phyloP scores from a whole-genome alignment of 2,113 vertebrate genomes.

The Ciconia boyciana region DNA sequence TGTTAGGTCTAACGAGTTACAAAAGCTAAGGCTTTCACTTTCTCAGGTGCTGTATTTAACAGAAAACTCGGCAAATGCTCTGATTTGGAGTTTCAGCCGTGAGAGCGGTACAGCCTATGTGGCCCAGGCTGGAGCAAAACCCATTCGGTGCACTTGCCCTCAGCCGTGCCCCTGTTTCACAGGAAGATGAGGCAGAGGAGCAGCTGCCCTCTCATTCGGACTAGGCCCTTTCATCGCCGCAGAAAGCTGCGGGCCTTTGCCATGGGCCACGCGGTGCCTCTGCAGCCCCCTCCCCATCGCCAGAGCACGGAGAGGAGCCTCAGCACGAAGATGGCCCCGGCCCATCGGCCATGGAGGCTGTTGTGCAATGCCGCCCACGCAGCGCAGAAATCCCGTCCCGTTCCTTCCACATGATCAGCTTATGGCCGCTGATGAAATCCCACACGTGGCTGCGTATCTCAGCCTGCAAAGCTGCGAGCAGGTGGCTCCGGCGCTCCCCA shows the following conservation, averaged over 20 bases:
- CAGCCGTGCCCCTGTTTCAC: not conserved
- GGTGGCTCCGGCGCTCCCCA: not conserved
- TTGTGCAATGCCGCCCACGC: not conserved
- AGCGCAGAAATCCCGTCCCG: not conserved
- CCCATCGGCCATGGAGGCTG: not conserved
- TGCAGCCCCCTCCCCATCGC: not conserved
- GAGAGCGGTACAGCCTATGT: not conserved
- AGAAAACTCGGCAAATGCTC: not conserved
- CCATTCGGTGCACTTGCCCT: not conserved
- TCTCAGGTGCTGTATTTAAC: not conserved
- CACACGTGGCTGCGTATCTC: not conserved
- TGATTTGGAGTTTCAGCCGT: not conserved
- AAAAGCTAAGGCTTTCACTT: not conserved
- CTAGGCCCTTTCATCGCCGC: not conserved
- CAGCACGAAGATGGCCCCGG: not conserved
- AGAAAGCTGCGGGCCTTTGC: not conserved
- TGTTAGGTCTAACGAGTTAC: not conserved
- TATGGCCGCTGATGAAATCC: not conserved
- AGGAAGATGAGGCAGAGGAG: not conserved
- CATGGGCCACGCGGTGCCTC: not conserved
- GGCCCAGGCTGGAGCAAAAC: not conserved
- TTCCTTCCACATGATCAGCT: not conserved
- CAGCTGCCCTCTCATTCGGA: fast-evolving
- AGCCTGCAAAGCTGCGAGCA: not conserved
- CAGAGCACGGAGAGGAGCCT: not conserved